Percentiles rank a stretch among this genome's conserved stretches.
These are phyloP conservation scores for Thaumatotibia leucotreta DNA, from an alignment of 1,140 invertebrate species.

Conservation along the genomic window DNA sequence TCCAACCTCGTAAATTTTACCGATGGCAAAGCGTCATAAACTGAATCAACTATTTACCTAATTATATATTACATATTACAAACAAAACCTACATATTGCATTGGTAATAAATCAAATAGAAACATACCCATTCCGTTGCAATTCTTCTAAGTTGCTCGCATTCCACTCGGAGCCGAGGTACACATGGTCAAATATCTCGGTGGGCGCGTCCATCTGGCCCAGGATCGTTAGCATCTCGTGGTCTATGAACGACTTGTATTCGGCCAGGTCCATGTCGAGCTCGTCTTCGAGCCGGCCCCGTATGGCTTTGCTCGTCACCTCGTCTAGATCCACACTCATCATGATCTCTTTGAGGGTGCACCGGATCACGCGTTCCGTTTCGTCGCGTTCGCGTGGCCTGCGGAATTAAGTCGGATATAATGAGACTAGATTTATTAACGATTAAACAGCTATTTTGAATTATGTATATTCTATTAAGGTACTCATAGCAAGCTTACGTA, in stretches of 20 bases:
- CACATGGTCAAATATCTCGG: constrained; percentile 97
- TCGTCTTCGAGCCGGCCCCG: constrained; percentile 91
- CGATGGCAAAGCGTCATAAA: too few species aligned
- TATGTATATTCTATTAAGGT: too few species aligned
- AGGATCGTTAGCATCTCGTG: constrained; percentile 97
- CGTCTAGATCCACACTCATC: constrained; percentile 98
- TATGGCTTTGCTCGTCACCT: constrained; percentile 98
- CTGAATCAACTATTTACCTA: too few species aligned
- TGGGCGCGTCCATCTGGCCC: constrained; percentile 98
- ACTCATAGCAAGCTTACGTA: too few species aligned
- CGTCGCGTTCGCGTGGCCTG: constrained; percentile 88
- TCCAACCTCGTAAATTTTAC: too few species aligned
- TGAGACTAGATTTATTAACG: too few species aligned
- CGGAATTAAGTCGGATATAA: not conserved
- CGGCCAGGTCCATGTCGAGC: constrained; percentile 92
- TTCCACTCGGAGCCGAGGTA: constrained; percentile 99
- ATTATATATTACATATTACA: too few species aligned
- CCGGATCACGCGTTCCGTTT: constrained; percentile 91
- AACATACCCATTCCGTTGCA: constrained; percentile 93
- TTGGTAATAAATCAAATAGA: constrained; percentile 13
- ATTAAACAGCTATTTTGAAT: too few species aligned
- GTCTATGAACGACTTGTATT: constrained; percentile 97
- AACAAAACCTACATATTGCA: too few species aligned
- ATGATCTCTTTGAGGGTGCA: constrained; percentile 96
- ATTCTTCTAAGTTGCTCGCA: constrained; percentile 97